These are phyloP conservation scores for Gymnoscopelus braueri DNA, from an alignment of 2,797 vertebrate genomes.

Conservation along the genomic window DNA sequence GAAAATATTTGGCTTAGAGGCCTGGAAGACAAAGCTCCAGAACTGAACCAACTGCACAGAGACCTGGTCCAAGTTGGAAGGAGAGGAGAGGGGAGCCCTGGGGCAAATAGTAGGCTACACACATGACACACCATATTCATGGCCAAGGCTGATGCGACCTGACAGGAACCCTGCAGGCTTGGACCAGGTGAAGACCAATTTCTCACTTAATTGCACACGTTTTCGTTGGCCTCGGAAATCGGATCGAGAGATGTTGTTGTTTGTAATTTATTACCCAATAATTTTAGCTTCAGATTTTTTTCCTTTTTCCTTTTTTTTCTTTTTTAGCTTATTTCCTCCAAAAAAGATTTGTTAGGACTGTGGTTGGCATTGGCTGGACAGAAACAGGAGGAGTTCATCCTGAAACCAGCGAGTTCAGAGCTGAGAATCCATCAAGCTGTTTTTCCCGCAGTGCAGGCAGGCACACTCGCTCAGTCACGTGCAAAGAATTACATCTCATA, in stretches of 20 bases:
- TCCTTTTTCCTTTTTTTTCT: too few relatives aligned
- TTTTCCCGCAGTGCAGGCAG: slow-evolving; percentile 5
- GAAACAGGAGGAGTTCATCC: too few relatives aligned
- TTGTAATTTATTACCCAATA: too few relatives aligned
- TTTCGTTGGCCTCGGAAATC: slow-evolving; percentile 5
- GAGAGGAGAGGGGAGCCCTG: slow-evolving; percentile 28
- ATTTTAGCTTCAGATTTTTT: too few relatives aligned
- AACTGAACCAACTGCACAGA: slow-evolving; percentile 36
- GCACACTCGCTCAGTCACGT: slow-evolving; percentile 3
- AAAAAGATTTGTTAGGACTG: too few relatives aligned
- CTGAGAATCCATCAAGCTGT: neutral
- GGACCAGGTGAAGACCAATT: slow-evolving; percentile 20
- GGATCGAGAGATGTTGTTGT: too few relatives aligned
- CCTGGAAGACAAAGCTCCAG: slow-evolving; percentile 56
- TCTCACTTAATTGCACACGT: slow-evolving; percentile 29
- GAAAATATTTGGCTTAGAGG: slow-evolving; percentile 79
- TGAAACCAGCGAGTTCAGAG: too few relatives aligned
- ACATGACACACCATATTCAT: slow-evolving; percentile 27
- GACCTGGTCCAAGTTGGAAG: slow-evolving; percentile 40
- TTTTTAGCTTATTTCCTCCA: too few relatives aligned
- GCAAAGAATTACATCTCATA: neutral
- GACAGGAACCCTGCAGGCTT: slow-evolving; percentile 28
- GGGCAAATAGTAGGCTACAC: slow-evolving; percentile 50
- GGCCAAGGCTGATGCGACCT: slow-evolving; percentile 18
- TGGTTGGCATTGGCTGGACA: too few relatives aligned